These are phyloP conservation scores for Thamnaconus septentrionalis DNA, from an alignment of 2,113 vertebrate genomes.

Conservation along the genomic window DNA sequence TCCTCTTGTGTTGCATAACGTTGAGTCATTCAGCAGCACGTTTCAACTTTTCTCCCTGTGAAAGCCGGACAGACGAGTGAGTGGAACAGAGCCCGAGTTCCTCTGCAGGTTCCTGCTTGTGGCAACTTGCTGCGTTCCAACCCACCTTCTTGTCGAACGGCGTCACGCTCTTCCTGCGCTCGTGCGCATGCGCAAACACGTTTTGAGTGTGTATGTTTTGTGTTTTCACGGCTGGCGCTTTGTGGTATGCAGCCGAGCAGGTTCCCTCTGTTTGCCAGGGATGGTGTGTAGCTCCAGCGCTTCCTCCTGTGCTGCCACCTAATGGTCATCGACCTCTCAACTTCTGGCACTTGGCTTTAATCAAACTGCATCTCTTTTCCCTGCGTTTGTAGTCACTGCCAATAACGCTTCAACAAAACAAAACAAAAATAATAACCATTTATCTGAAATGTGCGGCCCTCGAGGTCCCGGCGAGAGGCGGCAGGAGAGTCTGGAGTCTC, in stretches of 20 bases:
- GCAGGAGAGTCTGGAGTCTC: too few species aligned
- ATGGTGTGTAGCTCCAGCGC: conserved; percentile 12
- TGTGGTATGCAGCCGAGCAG: conserved; percentile 59
- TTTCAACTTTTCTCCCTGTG: background rate
- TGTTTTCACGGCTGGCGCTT: conserved; percentile 20
- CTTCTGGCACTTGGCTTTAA: background rate
- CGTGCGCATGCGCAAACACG: background rate
- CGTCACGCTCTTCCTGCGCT: background rate
- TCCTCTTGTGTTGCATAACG: conserved; percentile 1
- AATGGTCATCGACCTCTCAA: conserved; percentile 18
- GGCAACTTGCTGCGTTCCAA: too few species aligned
- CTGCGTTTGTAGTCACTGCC: too few species aligned
- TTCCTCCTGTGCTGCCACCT: conserved; percentile 45
- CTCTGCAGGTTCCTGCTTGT: too few species aligned
- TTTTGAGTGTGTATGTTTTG: conserved; percentile 32
- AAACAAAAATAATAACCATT: too few species aligned
- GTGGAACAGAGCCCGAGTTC: too few species aligned
- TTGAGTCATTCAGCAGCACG: background rate
- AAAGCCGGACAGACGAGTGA: too few species aligned
- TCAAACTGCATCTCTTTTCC: too few species aligned
- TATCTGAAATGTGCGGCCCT: too few species aligned
- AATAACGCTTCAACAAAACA: too few species aligned
- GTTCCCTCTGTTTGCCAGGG: conserved; percentile 42
- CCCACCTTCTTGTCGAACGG: too few species aligned
- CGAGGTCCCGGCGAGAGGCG: too few species aligned